These are phyloP conservation scores for Paragorgia papillata DNA, from an alignment of 92 coral and sea anemone genomes.

Conservation along the genomic window DNA sequence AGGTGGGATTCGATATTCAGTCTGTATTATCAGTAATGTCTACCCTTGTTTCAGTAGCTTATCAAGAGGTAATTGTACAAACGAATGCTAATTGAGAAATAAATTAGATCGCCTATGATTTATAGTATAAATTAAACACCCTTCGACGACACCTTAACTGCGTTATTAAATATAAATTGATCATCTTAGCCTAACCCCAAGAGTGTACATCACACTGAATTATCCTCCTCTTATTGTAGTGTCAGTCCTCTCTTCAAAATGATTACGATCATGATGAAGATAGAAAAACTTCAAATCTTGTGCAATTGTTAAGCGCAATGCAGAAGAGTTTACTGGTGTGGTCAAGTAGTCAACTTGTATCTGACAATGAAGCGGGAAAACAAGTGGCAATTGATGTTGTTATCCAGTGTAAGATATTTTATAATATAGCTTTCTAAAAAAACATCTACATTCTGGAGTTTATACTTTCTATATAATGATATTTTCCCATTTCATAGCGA, in stretches of 20 bases:
- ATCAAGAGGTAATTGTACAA: conserved; percentile 76
- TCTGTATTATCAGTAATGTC: conserved; percentile 94
- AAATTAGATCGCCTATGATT: too few species aligned
- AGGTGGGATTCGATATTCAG: conserved; percentile 81
- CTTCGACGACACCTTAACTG: too few species aligned
- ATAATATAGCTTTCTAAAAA: not conserved
- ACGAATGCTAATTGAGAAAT: too few species aligned
- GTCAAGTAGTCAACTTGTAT: conserved; percentile 77
- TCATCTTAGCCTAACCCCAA: too few species aligned
- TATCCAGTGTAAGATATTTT: conserved; percentile 65
- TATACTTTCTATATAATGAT: too few species aligned
- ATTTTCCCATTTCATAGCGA: too few species aligned
- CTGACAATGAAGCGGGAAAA: conserved; percentile 59
- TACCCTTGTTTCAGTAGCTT: conserved; percentile 89
- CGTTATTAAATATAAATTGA: too few species aligned
- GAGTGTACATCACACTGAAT: not conserved
- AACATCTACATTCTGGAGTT: too few species aligned
- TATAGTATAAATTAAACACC: too few species aligned
- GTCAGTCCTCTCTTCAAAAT: conserved; percentile 62
- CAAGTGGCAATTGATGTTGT: conserved; percentile 62
- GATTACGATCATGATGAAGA: conserved; percentile 60
- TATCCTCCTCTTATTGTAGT: conserved; percentile 45
- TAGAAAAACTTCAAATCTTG: conserved; percentile 80
- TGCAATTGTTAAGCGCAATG: conserved; percentile 95
- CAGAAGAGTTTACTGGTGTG: conserved; percentile 89